A percentile compares a stretch with the other conserved stretches of the same genome.
Conservation (phyloP, 2,888 invertebrate species). For the Pollenia amentaria region DNA sequence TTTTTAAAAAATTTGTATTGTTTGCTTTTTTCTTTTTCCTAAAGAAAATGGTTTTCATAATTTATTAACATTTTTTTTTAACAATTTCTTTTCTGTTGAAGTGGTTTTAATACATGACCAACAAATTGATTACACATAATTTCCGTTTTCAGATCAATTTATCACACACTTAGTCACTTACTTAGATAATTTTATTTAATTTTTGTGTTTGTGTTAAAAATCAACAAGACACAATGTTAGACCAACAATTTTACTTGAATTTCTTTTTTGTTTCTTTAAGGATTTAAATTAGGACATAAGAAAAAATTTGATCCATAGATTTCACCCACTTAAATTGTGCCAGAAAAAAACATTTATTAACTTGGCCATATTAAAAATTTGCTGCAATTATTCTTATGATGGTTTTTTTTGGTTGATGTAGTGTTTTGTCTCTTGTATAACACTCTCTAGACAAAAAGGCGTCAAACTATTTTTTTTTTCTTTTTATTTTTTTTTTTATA, state of each 20-base stretch:
- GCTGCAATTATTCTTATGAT: constrained; percentile 25
- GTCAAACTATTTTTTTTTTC: constrained; percentile 51
- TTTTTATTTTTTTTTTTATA: neutral
- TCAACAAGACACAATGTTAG: neutral
- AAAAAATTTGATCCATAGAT: neutral
- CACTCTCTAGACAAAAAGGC: constrained; percentile 68
- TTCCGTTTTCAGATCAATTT: constrained; percentile 47
- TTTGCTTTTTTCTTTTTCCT: neutral
- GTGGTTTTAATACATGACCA: constrained; percentile 9
- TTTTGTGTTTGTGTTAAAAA: neutral
- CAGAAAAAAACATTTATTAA: constrained; percentile 68
- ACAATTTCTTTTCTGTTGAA: constrained; percentile 19
- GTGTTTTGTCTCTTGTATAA: constrained; percentile 49
- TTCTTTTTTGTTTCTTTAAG: neutral
- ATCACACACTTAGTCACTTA: neutral
- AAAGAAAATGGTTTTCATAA: neutral
- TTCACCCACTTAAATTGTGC: constrained; percentile 69
- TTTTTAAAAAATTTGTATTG: neutral
- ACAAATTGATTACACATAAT: constrained; percentile 62
- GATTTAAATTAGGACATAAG: neutral
- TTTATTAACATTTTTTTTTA: neutral
- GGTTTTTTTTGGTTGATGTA: neutral
- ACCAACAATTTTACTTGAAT: neutral
- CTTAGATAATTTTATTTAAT: constrained; percentile 2
- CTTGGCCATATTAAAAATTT: constrained; percentile 54